Evolutionary conservation across 2,113 vertebrate genomes (phyloP).

Genomic region (Abramis brama): DNA sequence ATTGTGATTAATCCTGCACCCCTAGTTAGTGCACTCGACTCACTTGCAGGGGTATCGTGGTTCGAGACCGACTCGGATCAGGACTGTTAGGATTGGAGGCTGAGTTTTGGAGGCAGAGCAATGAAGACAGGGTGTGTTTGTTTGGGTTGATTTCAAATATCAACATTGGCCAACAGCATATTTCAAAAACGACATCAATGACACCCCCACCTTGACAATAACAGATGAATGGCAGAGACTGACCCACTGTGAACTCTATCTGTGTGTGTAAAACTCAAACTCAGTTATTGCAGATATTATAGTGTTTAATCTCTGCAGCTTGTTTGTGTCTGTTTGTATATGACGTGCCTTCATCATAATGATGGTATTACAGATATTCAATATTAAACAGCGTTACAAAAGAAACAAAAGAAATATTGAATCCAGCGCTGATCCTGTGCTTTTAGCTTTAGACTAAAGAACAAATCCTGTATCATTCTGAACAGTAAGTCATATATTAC

Average conservation of each 20-base stretch:
- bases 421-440: background rate
- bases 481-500: background rate
- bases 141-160: too few relatives aligned
- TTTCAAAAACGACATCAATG: too few relatives aligned
- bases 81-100: too few relatives aligned
- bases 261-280: too few relatives aligned
- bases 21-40: too few relatives aligned
- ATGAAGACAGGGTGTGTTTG: too few relatives aligned
- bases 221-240: background rate
- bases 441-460: background rate
- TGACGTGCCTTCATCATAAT: background rate
- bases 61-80: too few relatives aligned
- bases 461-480: background rate
- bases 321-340: background rate
- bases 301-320: too few relatives aligned
- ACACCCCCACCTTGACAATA: background rate
- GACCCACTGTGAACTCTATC: background rate
- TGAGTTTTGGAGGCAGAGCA: too few relatives aligned
- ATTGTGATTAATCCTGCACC: too few relatives aligned
- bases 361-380: background rate
- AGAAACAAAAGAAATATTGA: background rate
- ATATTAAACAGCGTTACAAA: background rate
- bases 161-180: too few relatives aligned
- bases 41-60: too few relatives aligned
- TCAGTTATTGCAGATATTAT: background rate